Evolutionary conservation across 2,888 invertebrate genomes (phyloP).

Genomic region (Brachypalpus laphriformis): DNA sequence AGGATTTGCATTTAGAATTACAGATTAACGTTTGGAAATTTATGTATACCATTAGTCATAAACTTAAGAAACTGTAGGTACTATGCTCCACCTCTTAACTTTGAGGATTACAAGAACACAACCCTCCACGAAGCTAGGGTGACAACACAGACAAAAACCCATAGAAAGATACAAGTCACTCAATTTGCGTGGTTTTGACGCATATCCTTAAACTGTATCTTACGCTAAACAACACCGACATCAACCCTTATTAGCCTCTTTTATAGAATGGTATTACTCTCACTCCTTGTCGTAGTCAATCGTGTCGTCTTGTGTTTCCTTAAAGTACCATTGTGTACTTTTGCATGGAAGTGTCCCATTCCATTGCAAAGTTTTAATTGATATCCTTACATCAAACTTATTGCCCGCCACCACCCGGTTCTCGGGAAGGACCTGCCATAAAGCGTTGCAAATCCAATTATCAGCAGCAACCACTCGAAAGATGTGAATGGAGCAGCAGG

Average conservation of each 20-base stretch:
- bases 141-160: conserved; percentile 23
- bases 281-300: conserved; percentile 10
- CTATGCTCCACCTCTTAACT: background rate
- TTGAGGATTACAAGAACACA: conserved; percentile 49
- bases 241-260: conserved; percentile 71
- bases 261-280: conserved; percentile 40
- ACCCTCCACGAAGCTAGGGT: background rate
- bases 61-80: conserved; percentile 52
- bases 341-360: conserved; percentile 32
- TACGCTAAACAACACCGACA: conserved; percentile 32
- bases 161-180: conserved; percentile 40
- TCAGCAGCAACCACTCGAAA: conserved; percentile 66
- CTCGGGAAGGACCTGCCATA: conserved; percentile 31
- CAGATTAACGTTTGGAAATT: conserved; percentile 70
- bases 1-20: conserved; percentile 68
- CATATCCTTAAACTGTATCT: conserved; percentile 34
- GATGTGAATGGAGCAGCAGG: conserved; percentile 1
- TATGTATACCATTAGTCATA: conserved; percentile 68
- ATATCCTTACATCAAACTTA: conserved; percentile 74
- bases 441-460: conserved; percentile 73
- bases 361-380: conserved; percentile 70
- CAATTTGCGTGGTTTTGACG: conserved; percentile 34
- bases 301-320: conserved; percentile 27
- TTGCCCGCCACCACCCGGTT: conserved; percentile 32
- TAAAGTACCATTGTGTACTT: conserved; percentile 22